A percentile compares a stretch with the other conserved stretches of the same genome.
Evolutionary conservation across 2,113 vertebrate genomes (phyloP).

Genomic region (Microcebus ravelobensis): DNA sequence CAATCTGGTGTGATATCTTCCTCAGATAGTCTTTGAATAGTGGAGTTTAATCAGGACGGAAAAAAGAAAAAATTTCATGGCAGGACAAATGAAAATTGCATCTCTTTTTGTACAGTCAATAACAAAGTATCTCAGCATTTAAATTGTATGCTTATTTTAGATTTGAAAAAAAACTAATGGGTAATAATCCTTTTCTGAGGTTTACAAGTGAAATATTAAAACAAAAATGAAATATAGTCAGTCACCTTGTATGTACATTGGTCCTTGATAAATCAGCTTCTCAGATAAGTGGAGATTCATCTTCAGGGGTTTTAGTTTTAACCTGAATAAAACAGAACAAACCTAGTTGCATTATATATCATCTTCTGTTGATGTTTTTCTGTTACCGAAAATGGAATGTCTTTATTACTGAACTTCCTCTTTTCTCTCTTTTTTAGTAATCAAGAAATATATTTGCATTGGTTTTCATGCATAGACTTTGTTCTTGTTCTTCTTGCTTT

Average conservation of each 20-base stretch:
- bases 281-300: background rate
- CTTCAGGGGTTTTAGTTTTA: background rate
- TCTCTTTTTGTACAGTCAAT: background rate
- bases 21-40: background rate
- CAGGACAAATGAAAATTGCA: background rate
- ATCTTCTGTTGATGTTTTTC: background rate
- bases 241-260: background rate
- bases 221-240: background rate
- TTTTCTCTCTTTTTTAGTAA: background rate
- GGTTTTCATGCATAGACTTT: background rate
- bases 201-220: background rate
- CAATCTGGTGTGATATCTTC: background rate
- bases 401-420: background rate
- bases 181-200: background rate
- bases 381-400: background rate
- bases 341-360: background rate
- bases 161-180: background rate
- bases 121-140: background rate
- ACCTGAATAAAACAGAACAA: background rate
- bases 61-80: background rate
- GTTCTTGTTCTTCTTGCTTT: background rate
- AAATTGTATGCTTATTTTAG: background rate
- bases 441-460: background rate
- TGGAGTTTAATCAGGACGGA: background rate
- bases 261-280: background rate